These are phyloP conservation scores for Troides oblongomaculatus DNA, from an alignment of 2,888 invertebrate species.

Conservation along the genomic window DNA sequence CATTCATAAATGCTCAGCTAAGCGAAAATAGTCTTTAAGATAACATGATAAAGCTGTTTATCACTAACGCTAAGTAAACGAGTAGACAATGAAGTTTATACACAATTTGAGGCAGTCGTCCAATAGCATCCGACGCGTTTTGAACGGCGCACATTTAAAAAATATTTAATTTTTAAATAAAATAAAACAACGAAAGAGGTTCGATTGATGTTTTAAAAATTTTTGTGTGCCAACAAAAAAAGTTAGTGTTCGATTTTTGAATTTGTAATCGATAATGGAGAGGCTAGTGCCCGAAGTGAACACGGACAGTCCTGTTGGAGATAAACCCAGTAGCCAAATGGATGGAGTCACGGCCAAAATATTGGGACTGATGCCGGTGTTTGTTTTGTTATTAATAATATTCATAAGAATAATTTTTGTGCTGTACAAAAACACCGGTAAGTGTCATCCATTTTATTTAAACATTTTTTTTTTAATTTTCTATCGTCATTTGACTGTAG, in stretches of 20 bases:
- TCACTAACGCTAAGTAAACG: constrained; percentile 18
- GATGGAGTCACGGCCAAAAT: constrained; percentile 31
- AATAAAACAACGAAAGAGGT: constrained; percentile 5
- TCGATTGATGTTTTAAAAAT: constrained; percentile 1
- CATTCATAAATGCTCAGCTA: constrained; percentile 19
- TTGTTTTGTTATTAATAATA: constrained; percentile 54
- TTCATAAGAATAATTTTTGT: constrained; percentile 59
- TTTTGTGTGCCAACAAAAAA: constrained; percentile 6
- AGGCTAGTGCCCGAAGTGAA: constrained; percentile 11
- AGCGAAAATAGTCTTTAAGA: constrained; percentile 8
- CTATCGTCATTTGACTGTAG: no score
- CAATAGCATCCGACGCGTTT: constrained; percentile 22
- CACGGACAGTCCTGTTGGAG: constrained; percentile 5
- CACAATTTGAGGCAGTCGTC: constrained; percentile 19
- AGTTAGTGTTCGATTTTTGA: constrained; percentile 13
- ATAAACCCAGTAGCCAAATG: constrained; percentile 16
- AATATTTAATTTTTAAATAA: background rate
- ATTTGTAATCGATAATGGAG: constrained; percentile 11
- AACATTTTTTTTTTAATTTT: no score
- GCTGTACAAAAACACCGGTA: constrained; percentile 55
- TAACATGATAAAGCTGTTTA: constrained; percentile 16
- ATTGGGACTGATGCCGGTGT: constrained; percentile 53
- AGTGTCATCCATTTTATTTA: constrained; percentile 32
- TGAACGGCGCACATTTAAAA: background rate
- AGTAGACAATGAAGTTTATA: constrained; percentile 9